Percentiles rank a stretch among this genome's conserved stretches.
phyloP scores from a whole-genome alignment of 1,140 invertebrate genomes.

The Hydropsyche tenuis region DNA sequence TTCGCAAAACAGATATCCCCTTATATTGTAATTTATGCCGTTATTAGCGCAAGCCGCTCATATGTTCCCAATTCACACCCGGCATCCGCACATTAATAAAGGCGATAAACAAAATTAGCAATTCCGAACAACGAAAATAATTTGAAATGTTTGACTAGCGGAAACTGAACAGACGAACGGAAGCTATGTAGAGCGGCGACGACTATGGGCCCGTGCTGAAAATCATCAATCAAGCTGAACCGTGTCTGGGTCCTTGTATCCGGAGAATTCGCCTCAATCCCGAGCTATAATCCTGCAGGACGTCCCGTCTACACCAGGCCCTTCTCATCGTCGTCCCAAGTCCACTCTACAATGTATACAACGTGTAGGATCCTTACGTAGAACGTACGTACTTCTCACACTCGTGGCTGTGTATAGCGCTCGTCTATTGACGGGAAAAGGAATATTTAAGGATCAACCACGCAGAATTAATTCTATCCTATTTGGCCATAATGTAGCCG shows the following conservation, averaged over 20 bases:
- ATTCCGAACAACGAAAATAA: too few species aligned
- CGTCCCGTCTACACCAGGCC: constrained; percentile 15
- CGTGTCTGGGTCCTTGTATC: not conserved
- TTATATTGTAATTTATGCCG: too few species aligned
- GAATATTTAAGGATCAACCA: constrained; percentile 1
- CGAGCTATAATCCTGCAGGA: constrained; percentile 6
- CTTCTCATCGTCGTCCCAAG: not conserved
- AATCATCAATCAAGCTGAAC: constrained; percentile 17
- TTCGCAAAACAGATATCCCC: too few species aligned
- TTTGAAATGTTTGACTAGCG: not conserved
- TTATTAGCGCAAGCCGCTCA: too few species aligned
- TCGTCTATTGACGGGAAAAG: too few species aligned
- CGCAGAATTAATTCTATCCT: not conserved
- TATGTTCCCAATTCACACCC: too few species aligned
- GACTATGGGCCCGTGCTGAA: not conserved
- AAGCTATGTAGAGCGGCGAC: not conserved
- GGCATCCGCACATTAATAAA: too few species aligned
- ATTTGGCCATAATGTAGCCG: too few species aligned
- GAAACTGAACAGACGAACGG: not conserved
- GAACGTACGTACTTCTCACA: not conserved
- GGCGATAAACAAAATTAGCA: too few species aligned
- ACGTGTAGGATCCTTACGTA: not conserved
- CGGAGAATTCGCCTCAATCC: constrained; percentile 10
- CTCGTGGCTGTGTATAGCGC: too few species aligned
- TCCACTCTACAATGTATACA: constrained; percentile 1